Conservation (phyloP, 2,888 invertebrate species). For the Hemithea aestivaria region DNA sequence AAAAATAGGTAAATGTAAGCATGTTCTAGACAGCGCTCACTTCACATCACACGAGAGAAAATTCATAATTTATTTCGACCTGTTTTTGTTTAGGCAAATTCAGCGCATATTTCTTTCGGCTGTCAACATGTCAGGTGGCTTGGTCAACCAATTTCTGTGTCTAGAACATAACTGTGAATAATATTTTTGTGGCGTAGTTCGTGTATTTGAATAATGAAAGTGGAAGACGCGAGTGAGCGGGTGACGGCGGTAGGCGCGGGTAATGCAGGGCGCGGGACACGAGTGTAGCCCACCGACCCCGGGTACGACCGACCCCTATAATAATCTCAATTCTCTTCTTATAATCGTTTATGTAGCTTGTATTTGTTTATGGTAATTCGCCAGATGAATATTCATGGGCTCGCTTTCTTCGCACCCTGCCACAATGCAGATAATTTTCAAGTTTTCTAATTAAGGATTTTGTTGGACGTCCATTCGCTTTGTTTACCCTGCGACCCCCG, state of each 20-base stretch:
- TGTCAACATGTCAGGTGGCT: too few species aligned
- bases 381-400: conserved; percentile 43
- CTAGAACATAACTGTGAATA: too few species aligned
- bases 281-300: conserved; percentile 9
- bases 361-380: conserved; percentile 47
- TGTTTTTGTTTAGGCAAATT: too few species aligned
- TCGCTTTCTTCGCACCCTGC: conserved; percentile 23
- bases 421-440: conserved; percentile 33
- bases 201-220: too few species aligned
- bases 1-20: background rate
- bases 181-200: too few species aligned
- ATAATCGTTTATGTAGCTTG: conserved; percentile 32
- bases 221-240: too few species aligned
- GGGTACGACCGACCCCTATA: conserved; percentile 20
- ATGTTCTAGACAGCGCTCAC: background rate
- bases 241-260: too few species aligned
- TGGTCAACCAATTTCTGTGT: too few species aligned
- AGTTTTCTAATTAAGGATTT: conserved; percentile 31
- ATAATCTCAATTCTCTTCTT: conserved; percentile 31
- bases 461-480: conserved; percentile 21
- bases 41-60: conserved; percentile 1
- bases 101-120: too few species aligned
- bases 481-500: conserved; percentile 19
- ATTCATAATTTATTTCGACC: background rate
- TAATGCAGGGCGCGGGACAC: too few species aligned